Conservation (phyloP, 2,113 vertebrate genomes). For the Psilopsiagon aurifrons region DNA sequence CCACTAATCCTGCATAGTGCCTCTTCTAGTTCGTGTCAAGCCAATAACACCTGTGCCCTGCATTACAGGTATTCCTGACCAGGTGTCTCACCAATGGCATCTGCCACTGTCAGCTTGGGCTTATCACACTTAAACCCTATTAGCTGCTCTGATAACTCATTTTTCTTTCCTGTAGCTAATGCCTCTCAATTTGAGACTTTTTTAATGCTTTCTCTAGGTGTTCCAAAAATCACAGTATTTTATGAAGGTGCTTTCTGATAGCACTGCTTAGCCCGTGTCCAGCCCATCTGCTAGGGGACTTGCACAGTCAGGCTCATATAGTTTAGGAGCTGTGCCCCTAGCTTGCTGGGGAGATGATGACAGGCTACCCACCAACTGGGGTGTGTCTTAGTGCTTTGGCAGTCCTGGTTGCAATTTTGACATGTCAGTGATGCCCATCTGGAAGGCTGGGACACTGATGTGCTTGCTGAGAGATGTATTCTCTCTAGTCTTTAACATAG, state of each 20-base stretch:
- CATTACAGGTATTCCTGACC: not conserved
- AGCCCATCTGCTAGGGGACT: not conserved
- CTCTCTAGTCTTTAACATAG: not conserved
- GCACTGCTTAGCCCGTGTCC: not conserved
- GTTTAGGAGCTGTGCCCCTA: not conserved
- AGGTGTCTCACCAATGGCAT: conserved; percentile 12
- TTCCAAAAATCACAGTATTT: not conserved
- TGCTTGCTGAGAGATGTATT: not conserved
- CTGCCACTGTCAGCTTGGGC: not conserved
- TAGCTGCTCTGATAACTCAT: not conserved
- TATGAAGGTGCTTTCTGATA: not conserved
- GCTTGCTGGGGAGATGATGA: rapidly evolving
- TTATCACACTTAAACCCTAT: conserved; percentile 24
- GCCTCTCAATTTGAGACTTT: not conserved
- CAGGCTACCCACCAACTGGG: not conserved
- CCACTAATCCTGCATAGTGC: not conserved
- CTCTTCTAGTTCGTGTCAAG: rapidly evolving
- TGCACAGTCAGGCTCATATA: rapidly evolving
- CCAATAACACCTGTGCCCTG: not conserved
- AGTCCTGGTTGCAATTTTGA: not conserved
- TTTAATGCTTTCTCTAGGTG: not conserved
- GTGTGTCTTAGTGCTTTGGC: not conserved
- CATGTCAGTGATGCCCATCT: no score
- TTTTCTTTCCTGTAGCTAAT: not conserved
- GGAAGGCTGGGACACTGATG: no score